Conservation (phyloP, 1,140 invertebrate genomes). For the Formica exsecta region DNA sequence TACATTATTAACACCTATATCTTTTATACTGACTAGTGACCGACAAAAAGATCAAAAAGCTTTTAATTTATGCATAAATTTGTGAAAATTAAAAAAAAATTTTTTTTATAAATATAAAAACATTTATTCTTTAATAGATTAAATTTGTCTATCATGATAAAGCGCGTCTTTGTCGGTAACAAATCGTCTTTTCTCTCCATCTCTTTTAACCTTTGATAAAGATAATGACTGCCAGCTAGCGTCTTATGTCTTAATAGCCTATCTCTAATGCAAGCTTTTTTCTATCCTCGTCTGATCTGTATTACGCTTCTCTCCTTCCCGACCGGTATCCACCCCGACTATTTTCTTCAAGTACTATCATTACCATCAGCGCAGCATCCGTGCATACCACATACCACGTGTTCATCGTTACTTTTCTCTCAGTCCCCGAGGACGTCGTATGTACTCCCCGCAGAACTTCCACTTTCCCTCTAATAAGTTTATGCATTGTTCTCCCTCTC, state of each 20-base stretch:
- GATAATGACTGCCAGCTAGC: background rate
- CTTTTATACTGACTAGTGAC: background rate
- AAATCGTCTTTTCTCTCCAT: background rate
- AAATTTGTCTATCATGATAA: background rate
- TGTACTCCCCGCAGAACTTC: slow-evolving; percentile 25
- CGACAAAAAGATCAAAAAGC: background rate
- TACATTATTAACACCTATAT: background rate
- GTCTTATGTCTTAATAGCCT: slow-evolving; percentile 4
- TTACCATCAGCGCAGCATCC: slow-evolving; percentile 33
- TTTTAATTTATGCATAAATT: background rate
- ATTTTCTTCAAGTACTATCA: slow-evolving; percentile 48
- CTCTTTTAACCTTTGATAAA: slow-evolving; percentile 6
- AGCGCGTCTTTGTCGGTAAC: background rate
- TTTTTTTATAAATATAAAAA: background rate
- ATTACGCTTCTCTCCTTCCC: slow-evolving; percentile 18
- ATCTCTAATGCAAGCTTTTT: slow-evolving; percentile 15
- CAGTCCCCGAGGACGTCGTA: background rate
- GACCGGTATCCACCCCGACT: background rate
- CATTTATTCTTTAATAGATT: background rate
- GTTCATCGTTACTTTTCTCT: background rate
- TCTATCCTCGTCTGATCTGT: slow-evolving; percentile 21
- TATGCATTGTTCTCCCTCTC: slow-evolving; percentile 56
- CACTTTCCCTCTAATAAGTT: slow-evolving; percentile 53
- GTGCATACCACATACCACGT: background rate
- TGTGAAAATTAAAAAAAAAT: background rate